Evolutionary conservation across 2,888 invertebrate genomes (phyloP).

Genomic region (Parasteatoda lunata): DNA sequence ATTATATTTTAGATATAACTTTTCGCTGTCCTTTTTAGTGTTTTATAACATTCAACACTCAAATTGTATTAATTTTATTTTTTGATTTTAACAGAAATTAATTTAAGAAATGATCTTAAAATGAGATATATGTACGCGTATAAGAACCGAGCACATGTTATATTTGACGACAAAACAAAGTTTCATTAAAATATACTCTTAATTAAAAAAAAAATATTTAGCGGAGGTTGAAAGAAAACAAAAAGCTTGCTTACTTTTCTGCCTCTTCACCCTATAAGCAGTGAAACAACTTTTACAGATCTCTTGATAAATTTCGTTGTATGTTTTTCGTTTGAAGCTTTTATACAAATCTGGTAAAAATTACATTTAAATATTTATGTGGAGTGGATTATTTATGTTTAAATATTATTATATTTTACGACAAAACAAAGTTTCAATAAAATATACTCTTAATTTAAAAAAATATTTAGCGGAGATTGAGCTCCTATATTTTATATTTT

Average conservation of each 20-base stretch:
- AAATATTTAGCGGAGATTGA: not conserved
- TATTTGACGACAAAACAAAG: too few species aligned
- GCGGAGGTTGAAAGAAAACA: too few species aligned
- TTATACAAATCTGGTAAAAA: not conserved
- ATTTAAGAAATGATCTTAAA: too few species aligned
- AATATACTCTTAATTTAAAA: not conserved
- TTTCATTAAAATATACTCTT: too few species aligned
- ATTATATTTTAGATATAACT: too few species aligned
- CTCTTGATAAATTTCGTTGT: not conserved
- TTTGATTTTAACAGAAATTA: too few species aligned
- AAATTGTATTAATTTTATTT: too few species aligned
- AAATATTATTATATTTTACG: not conserved
- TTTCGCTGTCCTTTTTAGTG: too few species aligned
- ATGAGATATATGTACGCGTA: too few species aligned
- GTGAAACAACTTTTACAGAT: constrained; percentile 4
- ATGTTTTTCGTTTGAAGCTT: not conserved
- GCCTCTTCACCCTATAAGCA: not conserved
- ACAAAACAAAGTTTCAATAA: not conserved
- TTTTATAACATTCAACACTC: too few species aligned
- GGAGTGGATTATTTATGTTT: not conserved
- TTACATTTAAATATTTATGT: not conserved
- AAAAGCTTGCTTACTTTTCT: not conserved
- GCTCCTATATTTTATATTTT: not conserved
- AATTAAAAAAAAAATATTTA: too few species aligned
- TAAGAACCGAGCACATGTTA: too few species aligned